Evolutionary conservation across 2,888 invertebrate genomes (phyloP).

Genomic region (Lampropteryx suffumata): DNA sequence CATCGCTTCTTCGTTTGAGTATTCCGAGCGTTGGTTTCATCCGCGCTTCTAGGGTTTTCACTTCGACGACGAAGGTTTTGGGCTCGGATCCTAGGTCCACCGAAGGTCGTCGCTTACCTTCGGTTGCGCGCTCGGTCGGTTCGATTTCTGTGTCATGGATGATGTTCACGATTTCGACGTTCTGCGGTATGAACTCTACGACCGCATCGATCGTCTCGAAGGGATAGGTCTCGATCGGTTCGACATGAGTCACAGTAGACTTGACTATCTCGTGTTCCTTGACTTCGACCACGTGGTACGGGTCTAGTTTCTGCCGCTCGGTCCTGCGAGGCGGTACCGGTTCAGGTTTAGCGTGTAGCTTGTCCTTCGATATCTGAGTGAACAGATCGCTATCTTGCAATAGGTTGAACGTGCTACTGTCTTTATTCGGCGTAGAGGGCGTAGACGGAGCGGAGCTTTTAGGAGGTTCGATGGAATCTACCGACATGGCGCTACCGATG

Average conservation of each 20-base stretch:
- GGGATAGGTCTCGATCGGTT: conserved; percentile 53
- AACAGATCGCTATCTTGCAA: conserved; percentile 87
- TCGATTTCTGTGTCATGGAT: conserved; percentile 79
- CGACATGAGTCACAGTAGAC: conserved; percentile 78
- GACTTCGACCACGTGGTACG: conserved; percentile 86
- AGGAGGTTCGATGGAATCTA: conserved; percentile 43
- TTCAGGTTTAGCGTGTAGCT: conserved; percentile 41
- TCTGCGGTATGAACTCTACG: conserved; percentile 79
- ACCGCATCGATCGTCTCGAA: conserved; percentile 78
- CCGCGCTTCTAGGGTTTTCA: conserved; percentile 62
- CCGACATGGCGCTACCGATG: neutral
- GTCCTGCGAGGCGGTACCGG: conserved; percentile 25
- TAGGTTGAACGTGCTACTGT: conserved; percentile 85
- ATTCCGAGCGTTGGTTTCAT: conserved; percentile 67
- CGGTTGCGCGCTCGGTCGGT: conserved; percentile 30
- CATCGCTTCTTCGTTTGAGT: conserved; percentile 47
- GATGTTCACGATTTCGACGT: conserved; percentile 80
- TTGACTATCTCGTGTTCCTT: conserved; percentile 87
- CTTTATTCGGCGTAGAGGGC: conserved; percentile 67
- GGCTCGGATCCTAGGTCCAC: conserved; percentile 61
- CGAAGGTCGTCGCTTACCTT: conserved; percentile 37
- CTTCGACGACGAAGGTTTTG: conserved; percentile 68
- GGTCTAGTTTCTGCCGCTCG: conserved; percentile 28
- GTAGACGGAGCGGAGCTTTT: conserved; percentile 42
- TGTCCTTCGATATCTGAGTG: conserved; percentile 85